These are phyloP conservation scores for Himalopsyche phryganea DNA, from an alignment of 1,140 invertebrate genomes.

Conservation along the genomic window DNA sequence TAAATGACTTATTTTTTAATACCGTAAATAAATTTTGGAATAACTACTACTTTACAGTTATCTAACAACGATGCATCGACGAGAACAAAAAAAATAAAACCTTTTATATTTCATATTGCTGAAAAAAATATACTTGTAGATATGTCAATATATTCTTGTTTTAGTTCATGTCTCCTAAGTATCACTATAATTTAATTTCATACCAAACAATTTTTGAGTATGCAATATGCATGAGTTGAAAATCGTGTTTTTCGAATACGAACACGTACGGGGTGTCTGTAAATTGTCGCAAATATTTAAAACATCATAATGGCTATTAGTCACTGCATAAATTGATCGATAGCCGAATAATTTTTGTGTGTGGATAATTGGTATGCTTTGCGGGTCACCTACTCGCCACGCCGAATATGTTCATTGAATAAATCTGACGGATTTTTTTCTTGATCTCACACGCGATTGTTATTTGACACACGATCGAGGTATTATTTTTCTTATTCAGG, in stretches of 20 bases:
- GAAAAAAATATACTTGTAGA: too few relatives aligned
- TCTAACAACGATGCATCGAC: too few relatives aligned
- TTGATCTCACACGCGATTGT: slow-evolving; percentile 20
- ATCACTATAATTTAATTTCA: too few relatives aligned
- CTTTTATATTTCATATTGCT: too few relatives aligned
- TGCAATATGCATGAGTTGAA: too few relatives aligned
- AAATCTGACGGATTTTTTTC: slow-evolving; percentile 26
- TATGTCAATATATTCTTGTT: too few relatives aligned
- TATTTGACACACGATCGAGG: slow-evolving; percentile 16
- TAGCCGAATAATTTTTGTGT: slow-evolving; percentile 7
- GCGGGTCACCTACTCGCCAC: slow-evolving; percentile 2
- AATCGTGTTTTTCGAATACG: slow-evolving; percentile 1
- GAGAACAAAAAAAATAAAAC: too few relatives aligned
- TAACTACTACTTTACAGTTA: too few relatives aligned
- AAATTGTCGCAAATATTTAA: slow-evolving; percentile 31
- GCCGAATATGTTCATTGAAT: slow-evolving; percentile 16
- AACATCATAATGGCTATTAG: slow-evolving; percentile 28
- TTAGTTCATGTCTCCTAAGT: too few relatives aligned
- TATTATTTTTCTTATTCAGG: neutral
- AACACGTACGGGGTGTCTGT: slow-evolving; percentile 23
- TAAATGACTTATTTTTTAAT: too few relatives aligned
- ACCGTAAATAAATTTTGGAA: too few relatives aligned
- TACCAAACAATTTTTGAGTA: too few relatives aligned
- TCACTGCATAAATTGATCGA: slow-evolving; percentile 20
- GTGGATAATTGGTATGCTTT: slow-evolving; percentile 12